phyloP scores from a whole-genome alignment of 2,113 vertebrate genomes.

The Catagonus wagneri region DNA sequence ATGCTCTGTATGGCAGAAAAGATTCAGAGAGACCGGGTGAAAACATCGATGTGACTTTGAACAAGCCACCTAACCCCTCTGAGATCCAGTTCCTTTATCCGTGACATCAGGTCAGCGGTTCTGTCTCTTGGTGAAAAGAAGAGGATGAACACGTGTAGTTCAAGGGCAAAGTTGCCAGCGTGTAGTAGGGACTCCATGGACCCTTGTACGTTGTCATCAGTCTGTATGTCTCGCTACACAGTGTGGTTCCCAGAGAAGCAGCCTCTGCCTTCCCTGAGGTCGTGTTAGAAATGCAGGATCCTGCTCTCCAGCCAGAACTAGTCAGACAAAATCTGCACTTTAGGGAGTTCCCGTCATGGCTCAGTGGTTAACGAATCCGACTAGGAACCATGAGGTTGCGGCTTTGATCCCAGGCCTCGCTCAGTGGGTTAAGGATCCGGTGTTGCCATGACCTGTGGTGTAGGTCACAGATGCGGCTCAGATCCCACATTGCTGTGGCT shows the following conservation, averaged over 20 bases:
- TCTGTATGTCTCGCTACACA: background rate
- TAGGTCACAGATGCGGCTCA: no score
- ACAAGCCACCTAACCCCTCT: background rate
- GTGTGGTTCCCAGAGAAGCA: background rate
- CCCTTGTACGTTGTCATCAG: rapidly evolving
- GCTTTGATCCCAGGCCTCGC: no score
- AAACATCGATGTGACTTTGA: background rate
- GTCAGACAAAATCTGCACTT: background rate
- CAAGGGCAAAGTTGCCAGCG: background rate
- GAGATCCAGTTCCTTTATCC: background rate
- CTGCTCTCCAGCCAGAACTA: background rate
- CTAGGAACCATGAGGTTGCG: no score
- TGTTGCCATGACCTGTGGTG: no score
- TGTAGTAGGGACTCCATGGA: rapidly evolving
- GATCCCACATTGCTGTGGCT: no score
- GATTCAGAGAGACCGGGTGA: background rate
- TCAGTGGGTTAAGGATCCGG: no score
- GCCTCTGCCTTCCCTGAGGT: background rate
- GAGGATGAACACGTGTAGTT: background rate
- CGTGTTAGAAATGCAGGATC: background rate
- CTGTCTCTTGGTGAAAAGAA: background rate
- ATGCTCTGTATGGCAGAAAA: background rate
- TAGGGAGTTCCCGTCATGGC: no score
- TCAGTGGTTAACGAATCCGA: no score
- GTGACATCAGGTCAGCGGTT: background rate